Evolutionary conservation across 2,113 vertebrate species (phyloP).

Genomic region (Cebus imitator): DNA sequence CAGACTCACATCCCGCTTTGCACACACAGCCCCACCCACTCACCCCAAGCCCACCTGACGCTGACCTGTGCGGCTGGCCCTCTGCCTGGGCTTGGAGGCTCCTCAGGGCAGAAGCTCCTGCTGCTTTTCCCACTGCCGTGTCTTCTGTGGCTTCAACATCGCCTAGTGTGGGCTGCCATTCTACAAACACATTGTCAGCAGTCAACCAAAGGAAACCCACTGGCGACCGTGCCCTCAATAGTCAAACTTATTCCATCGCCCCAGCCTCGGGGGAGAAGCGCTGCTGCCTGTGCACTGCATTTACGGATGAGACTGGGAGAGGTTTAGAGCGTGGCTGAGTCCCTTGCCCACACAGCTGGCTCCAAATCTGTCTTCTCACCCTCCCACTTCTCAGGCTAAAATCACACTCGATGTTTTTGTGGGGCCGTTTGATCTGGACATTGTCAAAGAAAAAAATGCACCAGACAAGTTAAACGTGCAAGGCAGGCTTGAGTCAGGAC

Average conservation of each 20-base stretch:
- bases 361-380: not conserved
- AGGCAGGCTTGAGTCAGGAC: not conserved
- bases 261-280: not conserved
- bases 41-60: not conserved
- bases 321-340: not conserved
- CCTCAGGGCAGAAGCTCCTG: not conserved
- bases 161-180: not conserved
- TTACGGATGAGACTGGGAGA: not conserved
- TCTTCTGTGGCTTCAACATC: not conserved
- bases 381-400: not conserved
- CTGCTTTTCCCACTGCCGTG: not conserved
- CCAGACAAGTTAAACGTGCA: not conserved
- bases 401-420: not conserved
- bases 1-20: too few relatives aligned
- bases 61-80: not conserved
- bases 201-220: not conserved
- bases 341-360: too few relatives aligned
- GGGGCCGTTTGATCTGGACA: not conserved
- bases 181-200: not conserved
- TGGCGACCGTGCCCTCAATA: not conserved
- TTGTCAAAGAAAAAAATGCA: not conserved
- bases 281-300: not conserved
- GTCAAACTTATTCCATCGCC: rapidly evolving
- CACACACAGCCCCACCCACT: too few relatives aligned
- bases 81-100: not conserved